Base-by-base conservation (phyloP, 2,888 invertebrate species). In the Nebria brevicollis region DNA sequence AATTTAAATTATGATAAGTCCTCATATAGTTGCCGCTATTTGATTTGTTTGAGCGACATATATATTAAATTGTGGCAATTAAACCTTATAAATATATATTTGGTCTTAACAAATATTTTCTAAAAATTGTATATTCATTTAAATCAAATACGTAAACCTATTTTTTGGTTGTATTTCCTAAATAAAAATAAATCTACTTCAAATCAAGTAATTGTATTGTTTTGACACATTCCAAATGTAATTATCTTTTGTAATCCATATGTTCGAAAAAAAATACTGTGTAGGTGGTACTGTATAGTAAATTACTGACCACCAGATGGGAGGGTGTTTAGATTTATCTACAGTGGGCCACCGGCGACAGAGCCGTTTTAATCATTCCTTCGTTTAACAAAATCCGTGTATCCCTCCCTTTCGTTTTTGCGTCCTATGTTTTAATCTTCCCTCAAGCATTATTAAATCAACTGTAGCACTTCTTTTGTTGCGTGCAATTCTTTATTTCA, bases 401-500 rank as follows among this genome's bases (percentile, higher is more conserved):
- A 13, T 54, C 54, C 11, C 54, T 54, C 54, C 54, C 54, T 54
- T 54, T 54, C 54, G 54, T 54, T 54, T 54, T 54, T 54, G 8
- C 54, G 4, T 54, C 54, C 54, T 54, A 54, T 54, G 54, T 54
- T 54, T 54, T 8, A 70, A 70, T 34, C 70, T 26, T 34, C 26
- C 70, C 70, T 15, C 34, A 70, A 34, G 70, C 70, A 25, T 70
- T 70, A 70, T 70, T 70, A 80, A 75, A 80, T 75, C 80, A 75
- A 15, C n/a, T 73, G 73, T 34, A 64, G 66, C 64, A 54, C 43
- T 43, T 75, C 74, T 74, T 80, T 80, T 80, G 80, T 80, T 42
- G 73, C 25, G 7, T 54, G 7, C 54, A 54, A 54, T 54, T 54
- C 54, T 54, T 54, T 54, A 54, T 54, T 54, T 8, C 13, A 54